Conservation (phyloP, 2,113 vertebrate species). For the Gavialis gangeticus region DNA sequence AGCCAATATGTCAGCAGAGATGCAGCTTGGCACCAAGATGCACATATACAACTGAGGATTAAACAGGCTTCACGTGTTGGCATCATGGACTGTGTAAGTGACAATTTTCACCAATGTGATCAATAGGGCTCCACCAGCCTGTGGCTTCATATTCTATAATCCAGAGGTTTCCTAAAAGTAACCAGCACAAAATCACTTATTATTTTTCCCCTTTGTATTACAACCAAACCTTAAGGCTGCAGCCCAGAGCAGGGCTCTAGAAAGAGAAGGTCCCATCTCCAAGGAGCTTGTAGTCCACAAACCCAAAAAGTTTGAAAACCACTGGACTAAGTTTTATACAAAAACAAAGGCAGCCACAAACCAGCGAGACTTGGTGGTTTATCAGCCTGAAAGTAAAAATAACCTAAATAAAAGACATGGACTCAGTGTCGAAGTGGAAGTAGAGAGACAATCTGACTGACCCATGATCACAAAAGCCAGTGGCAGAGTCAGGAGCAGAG, state of each 20-base stretch:
- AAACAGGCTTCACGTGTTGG: not conserved
- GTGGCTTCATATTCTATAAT: not conserved
- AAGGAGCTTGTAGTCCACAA: not conserved
- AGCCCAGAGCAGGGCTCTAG: not conserved
- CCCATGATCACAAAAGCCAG: not conserved
- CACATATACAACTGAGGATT: not conserved
- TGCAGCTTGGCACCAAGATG: not conserved
- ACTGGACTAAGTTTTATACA: not conserved
- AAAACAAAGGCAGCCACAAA: not conserved
- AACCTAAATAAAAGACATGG: not conserved
- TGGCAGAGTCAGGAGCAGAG: not conserved
- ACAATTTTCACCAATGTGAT: not conserved
- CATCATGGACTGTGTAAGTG: not conserved
- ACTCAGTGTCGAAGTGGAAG: not conserved
- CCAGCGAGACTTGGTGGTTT: not conserved
- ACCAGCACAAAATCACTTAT: rapidly evolving
- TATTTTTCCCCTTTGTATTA: not conserved
- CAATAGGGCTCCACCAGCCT: rapidly evolving
- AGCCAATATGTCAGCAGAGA: not conserved
- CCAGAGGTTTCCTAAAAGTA: not conserved
- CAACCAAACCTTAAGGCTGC: not conserved
- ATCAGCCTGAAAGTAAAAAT: not conserved
- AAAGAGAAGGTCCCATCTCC: not conserved
- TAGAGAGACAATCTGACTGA: not conserved
- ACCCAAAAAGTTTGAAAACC: no score